A percentile compares a stretch with the other conserved stretches of the same genome.
phyloP scores from a whole-genome alignment of 2,888 invertebrate genomes.

The Caprella mutica region DNA sequence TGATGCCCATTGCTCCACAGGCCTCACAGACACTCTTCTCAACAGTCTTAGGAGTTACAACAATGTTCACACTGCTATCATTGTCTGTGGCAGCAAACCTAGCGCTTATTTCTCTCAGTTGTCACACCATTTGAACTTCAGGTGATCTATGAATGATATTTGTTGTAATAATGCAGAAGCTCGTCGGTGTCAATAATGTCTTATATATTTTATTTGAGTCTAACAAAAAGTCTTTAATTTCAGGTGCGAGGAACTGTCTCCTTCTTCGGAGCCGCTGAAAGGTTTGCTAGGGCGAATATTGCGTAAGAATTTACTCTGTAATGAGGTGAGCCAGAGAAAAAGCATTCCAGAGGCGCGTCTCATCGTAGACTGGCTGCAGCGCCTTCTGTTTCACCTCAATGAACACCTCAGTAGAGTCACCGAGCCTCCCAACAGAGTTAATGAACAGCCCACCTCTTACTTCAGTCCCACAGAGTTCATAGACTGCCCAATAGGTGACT shows the following conservation, averaged over 20 bases:
- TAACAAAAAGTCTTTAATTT: too few relatives aligned
- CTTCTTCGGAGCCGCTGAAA: slow-evolving; percentile 17
- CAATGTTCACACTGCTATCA: too few relatives aligned
- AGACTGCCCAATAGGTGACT: slow-evolving; percentile 18
- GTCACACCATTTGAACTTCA: too few relatives aligned
- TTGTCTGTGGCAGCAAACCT: too few relatives aligned
- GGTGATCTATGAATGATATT: too few relatives aligned
- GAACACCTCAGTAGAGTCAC: background rate
- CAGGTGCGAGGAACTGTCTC: slow-evolving; percentile 19
- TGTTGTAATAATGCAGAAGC: too few relatives aligned
- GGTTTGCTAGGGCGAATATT: slow-evolving; percentile 21
- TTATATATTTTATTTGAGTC: too few relatives aligned
- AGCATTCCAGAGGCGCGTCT: slow-evolving; percentile 19
- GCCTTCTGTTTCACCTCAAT: slow-evolving; percentile 27
- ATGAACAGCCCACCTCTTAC: background rate
- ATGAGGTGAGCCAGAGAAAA: slow-evolving; percentile 15
- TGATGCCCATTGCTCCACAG: too few relatives aligned
- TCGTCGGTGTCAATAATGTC: too few relatives aligned
- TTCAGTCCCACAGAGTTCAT: slow-evolving; percentile 16
- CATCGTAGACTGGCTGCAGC: slow-evolving; percentile 25
- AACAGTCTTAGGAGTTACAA: too few relatives aligned
- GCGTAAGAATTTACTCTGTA: slow-evolving; percentile 11
- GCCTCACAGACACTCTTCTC: too few relatives aligned
- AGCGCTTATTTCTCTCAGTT: too few relatives aligned
- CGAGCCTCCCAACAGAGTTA: background rate